Percentiles rank a stretch among this genome's conserved stretches.
Conservation (phyloP, 1,140 invertebrate species). For the Xylocopa sonorina region DNA sequence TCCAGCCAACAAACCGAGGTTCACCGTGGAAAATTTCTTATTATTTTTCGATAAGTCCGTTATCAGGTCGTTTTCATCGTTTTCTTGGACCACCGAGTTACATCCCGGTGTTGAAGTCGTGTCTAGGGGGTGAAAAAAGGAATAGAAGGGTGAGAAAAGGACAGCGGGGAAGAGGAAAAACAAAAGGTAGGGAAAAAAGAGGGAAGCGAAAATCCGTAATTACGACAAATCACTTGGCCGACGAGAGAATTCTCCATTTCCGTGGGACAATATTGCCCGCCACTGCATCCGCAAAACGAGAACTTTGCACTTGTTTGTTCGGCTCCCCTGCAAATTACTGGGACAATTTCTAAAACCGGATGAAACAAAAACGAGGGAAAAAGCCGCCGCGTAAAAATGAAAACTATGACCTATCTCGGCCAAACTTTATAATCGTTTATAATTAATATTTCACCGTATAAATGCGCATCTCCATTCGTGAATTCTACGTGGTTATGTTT, state of each 20-base stretch:
- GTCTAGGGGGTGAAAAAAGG: background rate
- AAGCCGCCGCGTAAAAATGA: background rate
- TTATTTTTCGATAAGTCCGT: conserved; percentile 64
- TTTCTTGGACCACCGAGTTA: conserved; percentile 16
- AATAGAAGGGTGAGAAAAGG: background rate
- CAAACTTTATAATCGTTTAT: conserved; percentile 24
- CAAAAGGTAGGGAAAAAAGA: background rate
- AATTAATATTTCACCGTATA: conserved; percentile 40
- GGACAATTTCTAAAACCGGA: conserved; percentile 10
- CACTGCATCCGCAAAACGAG: conserved; percentile 38
- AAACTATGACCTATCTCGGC: conserved; percentile 18
- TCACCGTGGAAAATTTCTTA: conserved; percentile 37
- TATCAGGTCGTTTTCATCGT: conserved; percentile 42
- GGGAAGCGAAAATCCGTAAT: conserved; percentile 68
- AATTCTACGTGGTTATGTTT: background rate
- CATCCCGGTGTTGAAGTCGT: background rate
- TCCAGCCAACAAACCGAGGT: background rate
- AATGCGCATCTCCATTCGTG: conserved; percentile 1
- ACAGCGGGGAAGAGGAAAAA: background rate
- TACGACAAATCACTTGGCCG: conserved; percentile 69
- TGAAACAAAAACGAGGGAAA: background rate
- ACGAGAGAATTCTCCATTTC: conserved; percentile 63
- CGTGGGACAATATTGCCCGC: conserved; percentile 63
- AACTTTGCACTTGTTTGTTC: conserved; percentile 44
- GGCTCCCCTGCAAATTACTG: conserved; percentile 45